Conservation (phyloP, 37 sponge, comb jelly and placozoan species). For the Spongilla lacustris region DNA sequence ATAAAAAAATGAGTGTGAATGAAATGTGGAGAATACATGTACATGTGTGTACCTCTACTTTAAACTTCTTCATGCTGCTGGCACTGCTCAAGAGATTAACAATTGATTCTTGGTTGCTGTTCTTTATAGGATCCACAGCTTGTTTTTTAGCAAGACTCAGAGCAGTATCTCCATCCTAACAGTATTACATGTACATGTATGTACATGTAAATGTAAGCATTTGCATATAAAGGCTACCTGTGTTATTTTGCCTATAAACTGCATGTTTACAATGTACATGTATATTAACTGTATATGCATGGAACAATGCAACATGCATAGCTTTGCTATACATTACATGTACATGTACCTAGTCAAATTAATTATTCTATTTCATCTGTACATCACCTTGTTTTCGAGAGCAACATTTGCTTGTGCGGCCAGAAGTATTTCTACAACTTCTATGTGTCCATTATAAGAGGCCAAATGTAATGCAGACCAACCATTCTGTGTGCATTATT, state of each 20-base stretch:
- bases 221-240: too few species aligned
- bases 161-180: not conserved
- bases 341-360: too few species aligned
- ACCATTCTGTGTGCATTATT: not conserved
- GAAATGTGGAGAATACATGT: not conserved
- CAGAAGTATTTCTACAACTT: not conserved
- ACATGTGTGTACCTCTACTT: not conserved
- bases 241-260: too few species aligned
- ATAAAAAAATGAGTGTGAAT: too few species aligned
- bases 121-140: not conserved
- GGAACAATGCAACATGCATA: too few species aligned
- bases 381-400: not conserved
- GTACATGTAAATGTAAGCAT: too few species aligned
- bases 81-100: not conserved
- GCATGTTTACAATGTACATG: too few species aligned
- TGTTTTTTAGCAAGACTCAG: not conserved
- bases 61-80: not conserved
- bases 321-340: too few species aligned
- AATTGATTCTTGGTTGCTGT: not conserved
- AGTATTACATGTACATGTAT: not conserved
- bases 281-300: too few species aligned
- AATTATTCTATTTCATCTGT: too few species aligned
- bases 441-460: not conserved
- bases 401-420: not conserved
- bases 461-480: not conserved